Conservation (phyloP, 2,113 vertebrate genomes). For the Scomber scombrus region DNA sequence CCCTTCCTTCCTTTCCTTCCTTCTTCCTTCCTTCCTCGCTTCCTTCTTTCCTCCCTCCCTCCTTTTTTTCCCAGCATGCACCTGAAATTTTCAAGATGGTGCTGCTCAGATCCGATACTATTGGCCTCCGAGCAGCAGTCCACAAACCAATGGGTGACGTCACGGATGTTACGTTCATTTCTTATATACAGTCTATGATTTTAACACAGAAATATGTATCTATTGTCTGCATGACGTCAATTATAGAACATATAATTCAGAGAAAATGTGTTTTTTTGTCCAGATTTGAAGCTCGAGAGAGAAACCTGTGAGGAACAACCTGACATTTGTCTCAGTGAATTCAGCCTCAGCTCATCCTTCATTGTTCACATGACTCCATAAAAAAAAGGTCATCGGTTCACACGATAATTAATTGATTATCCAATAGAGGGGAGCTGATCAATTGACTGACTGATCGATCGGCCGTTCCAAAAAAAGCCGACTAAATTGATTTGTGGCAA, state of each 20-base stretch:
- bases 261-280: neutral
- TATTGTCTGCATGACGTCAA: neutral
- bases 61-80: no score
- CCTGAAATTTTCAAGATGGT: no score
- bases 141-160: no score
- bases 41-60: no score
- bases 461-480: neutral
- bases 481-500: constrained; percentile 16
- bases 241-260: neutral
- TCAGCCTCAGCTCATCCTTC: constrained; percentile 34
- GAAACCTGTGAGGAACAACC: neutral
- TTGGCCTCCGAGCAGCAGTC: no score
- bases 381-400: constrained; percentile 37
- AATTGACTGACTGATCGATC: constrained; percentile 19
- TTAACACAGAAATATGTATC: neutral
- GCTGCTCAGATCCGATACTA: no score
- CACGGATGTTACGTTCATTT: no score
- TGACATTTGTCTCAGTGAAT: neutral
- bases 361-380: constrained; percentile 7
- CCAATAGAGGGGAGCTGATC: constrained; percentile 38
- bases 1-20: no score
- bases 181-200: constrained; percentile 10
- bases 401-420: constrained; percentile 36
- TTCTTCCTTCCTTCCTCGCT: no score
- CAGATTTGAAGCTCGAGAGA: neutral